Evolutionary conservation across 1,140 invertebrate species (phyloP).

Genomic region (Leptinotarsa undecemlineata): DNA sequence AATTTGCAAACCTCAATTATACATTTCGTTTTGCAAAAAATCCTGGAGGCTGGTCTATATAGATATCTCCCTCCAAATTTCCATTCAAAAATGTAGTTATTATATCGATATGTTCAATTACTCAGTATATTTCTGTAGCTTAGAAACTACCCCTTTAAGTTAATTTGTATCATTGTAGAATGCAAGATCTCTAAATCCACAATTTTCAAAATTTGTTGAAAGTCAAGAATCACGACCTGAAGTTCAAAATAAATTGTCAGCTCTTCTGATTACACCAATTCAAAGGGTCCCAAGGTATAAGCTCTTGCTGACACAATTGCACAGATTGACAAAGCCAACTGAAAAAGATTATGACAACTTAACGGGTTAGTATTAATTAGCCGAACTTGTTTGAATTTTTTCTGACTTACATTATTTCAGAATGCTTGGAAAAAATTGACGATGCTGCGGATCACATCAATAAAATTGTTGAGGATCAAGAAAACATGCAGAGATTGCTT

Average conservation of each 20-base stretch:
- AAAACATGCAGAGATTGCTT: conserved; percentile 70
- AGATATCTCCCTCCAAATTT: too few relatives aligned
- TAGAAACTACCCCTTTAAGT: too few relatives aligned
- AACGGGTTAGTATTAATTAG: conserved; percentile 49
- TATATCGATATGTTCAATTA: too few relatives aligned
- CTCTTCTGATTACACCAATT: conserved; percentile 75
- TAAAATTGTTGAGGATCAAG: conserved; percentile 70
- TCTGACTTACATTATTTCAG: conserved; percentile 50
- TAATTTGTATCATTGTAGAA: conserved; percentile 37
- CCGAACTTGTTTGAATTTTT: too few relatives aligned
- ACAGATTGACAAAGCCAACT: conserved; percentile 63
- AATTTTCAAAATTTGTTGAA: conserved; percentile 64
- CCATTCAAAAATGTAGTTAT: too few relatives aligned
- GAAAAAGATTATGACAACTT: conserved; percentile 64
- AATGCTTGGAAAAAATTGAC: conserved; percentile 69
- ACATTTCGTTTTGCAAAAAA: too few relatives aligned
- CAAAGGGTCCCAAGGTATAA: conserved; percentile 78
- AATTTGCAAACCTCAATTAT: too few relatives aligned
- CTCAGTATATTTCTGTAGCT: too few relatives aligned
- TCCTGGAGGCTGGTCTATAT: too few relatives aligned
- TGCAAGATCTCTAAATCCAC: conserved; percentile 54
- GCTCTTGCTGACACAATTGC: conserved; percentile 70
- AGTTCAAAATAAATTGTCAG: conserved; percentile 69
- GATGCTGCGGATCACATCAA: conserved; percentile 73
- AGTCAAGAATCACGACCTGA: conserved; percentile 72